Evolutionary conservation across 2,888 invertebrate genomes (phyloP).

Genomic region (Dendrolimus houi): DNA sequence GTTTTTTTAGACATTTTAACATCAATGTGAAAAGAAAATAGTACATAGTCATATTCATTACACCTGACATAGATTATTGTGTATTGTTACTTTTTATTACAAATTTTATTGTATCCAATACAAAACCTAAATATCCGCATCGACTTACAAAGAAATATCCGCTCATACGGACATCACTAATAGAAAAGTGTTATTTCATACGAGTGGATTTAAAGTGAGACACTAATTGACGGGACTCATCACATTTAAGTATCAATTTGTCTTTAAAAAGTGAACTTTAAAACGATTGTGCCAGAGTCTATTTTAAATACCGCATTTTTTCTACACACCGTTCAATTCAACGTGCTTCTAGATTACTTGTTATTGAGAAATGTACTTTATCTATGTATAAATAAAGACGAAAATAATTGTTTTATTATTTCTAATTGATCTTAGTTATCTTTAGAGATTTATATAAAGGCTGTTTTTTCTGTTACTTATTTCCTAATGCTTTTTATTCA

Average conservation of each 20-base stretch:
- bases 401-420: background rate
- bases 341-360: background rate
- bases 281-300: rapidly evolving
- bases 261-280: conserved; percentile 7
- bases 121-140: no score
- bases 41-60: no score
- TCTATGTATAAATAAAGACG: background rate
- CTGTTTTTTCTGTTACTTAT: background rate
- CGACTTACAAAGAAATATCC: no score
- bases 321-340: background rate
- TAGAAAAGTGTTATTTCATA: background rate
- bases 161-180: background rate
- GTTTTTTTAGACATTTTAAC: no score
- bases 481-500: background rate
- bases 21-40: no score
- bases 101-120: background rate
- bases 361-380: background rate
- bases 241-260: conserved; percentile 11
- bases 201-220: conserved; percentile 1
- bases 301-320: conserved; percentile 1
- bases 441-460: background rate
- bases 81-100: background rate
- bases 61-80: background rate
- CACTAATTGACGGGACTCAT: conserved; percentile 5
- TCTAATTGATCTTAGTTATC: background rate